Evolutionary conservation across 2,888 invertebrate genomes (phyloP).

Genomic region (Tenthredo scrophulariae): DNA sequence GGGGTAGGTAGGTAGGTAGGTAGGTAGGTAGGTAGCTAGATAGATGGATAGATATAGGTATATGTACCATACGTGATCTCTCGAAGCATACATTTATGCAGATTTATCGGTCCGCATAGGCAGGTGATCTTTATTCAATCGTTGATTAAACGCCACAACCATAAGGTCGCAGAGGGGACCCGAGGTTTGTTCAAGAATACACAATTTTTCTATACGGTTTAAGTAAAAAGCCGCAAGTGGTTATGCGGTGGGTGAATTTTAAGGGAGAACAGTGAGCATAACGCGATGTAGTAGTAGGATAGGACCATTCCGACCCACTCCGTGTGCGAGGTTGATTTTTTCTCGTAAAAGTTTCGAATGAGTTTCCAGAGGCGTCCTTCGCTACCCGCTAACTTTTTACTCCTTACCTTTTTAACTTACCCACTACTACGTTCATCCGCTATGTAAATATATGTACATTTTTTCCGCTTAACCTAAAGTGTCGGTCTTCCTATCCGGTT

Average conservation of each 20-base stretch:
- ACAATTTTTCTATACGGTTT: neutral
- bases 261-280: slow-evolving; percentile 10
- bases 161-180: neutral
- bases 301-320: neutral
- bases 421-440: neutral
- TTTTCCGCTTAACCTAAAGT: neutral
- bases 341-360: slow-evolving; percentile 35
- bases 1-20: neutral
- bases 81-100: slow-evolving; percentile 11
- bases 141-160: neutral
- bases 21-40: neutral
- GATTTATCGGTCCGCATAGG: neutral
- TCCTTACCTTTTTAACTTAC: slow-evolving; percentile 24
- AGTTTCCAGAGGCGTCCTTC: slow-evolving; percentile 5
- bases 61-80: neutral
- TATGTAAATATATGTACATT: slow-evolving; percentile 45
- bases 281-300: neutral
- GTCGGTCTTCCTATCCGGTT: neutral
- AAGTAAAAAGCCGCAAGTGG: neutral
- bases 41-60: neutral
- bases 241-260: neutral
- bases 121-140: slow-evolving; percentile 4
- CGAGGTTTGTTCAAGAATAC: neutral
- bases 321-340: slow-evolving; percentile 26
- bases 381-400: slow-evolving; percentile 7